These are phyloP conservation scores for Carcina quercana DNA, from an alignment of 2,888 invertebrate species.

Conservation along the genomic window DNA sequence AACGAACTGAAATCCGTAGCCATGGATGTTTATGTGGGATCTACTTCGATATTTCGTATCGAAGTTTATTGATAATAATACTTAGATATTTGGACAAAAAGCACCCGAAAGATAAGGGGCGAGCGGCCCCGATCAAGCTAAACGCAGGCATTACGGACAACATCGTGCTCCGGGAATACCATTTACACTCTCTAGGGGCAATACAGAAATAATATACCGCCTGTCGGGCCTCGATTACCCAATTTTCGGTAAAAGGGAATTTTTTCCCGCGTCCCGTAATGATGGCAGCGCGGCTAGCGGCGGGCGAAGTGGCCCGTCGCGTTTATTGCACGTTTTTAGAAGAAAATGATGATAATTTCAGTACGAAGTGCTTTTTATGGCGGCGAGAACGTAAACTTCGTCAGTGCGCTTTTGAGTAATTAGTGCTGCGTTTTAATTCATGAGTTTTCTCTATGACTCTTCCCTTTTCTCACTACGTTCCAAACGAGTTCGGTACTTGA, in stretches of 20 bases:
- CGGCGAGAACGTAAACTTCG: too few relatives aligned
- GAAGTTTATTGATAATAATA: too few relatives aligned
- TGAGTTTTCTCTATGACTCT: too few relatives aligned
- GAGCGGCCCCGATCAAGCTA: constrained; percentile 27
- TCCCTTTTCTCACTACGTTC: too few relatives aligned
- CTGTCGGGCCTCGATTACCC: constrained; percentile 50
- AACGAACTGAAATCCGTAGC: too few relatives aligned
- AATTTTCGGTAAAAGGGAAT: constrained; percentile 48
- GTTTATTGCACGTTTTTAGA: constrained; percentile 39
- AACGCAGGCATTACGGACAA: constrained; percentile 21
- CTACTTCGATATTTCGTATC: too few relatives aligned
- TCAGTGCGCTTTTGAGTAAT: too few relatives aligned
- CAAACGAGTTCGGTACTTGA: too few relatives aligned
- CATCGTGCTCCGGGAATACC: constrained; percentile 18
- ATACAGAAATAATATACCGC: constrained; percentile 42
- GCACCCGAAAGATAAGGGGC: too few relatives aligned
- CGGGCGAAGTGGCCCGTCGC: constrained; percentile 21
- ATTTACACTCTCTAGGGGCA: constrained; percentile 29
- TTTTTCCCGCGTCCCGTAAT: constrained; percentile 29
- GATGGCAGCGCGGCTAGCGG: constrained; percentile 25
- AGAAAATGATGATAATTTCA: constrained; percentile 42
- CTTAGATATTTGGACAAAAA: too few relatives aligned
- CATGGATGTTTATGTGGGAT: too few relatives aligned
- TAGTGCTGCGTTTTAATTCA: too few relatives aligned
- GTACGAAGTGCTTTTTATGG: constrained; percentile 34